phyloP scores from a whole-genome alignment of 2,888 invertebrate species.

The Thumatha senex region DNA sequence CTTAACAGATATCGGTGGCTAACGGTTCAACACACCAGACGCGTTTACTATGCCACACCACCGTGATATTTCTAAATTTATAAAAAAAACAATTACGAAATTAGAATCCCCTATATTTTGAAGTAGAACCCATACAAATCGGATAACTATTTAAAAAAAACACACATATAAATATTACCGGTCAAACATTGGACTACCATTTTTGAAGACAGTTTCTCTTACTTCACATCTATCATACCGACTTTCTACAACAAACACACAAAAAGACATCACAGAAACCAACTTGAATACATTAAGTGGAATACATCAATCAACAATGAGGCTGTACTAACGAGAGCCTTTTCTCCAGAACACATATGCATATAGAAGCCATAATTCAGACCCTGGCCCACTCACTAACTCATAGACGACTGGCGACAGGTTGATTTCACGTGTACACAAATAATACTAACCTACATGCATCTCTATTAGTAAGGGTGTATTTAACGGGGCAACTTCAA shows the following conservation, averaged over 20 bases:
- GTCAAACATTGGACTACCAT: too few relatives aligned
- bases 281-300: slow-evolving; percentile 27
- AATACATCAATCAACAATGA: slow-evolving; percentile 55
- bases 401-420: slow-evolving; percentile 66
- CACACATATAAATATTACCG: too few relatives aligned
- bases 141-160: too few relatives aligned
- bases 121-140: background rate
- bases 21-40: too few relatives aligned
- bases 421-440: slow-evolving; percentile 64
- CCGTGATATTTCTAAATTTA: too few relatives aligned
- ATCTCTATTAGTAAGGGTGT: slow-evolving; percentile 23
- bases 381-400: slow-evolving; percentile 62
- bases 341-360: slow-evolving; percentile 69
- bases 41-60: too few relatives aligned
- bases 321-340: slow-evolving; percentile 61
- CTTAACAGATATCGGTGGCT: too few relatives aligned
- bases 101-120: background rate
- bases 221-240: background rate
- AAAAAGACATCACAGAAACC: slow-evolving; percentile 10
- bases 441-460: slow-evolving; percentile 55
- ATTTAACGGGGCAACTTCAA: background rate
- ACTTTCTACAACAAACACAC: slow-evolving; percentile 8
- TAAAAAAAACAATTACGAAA: too few relatives aligned
- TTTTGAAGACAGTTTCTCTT: background rate
- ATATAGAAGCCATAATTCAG: slow-evolving; percentile 76